Evolutionary conservation across 2,888 invertebrate genomes (phyloP).

Genomic region (Pachycephus smyrnensis): DNA sequence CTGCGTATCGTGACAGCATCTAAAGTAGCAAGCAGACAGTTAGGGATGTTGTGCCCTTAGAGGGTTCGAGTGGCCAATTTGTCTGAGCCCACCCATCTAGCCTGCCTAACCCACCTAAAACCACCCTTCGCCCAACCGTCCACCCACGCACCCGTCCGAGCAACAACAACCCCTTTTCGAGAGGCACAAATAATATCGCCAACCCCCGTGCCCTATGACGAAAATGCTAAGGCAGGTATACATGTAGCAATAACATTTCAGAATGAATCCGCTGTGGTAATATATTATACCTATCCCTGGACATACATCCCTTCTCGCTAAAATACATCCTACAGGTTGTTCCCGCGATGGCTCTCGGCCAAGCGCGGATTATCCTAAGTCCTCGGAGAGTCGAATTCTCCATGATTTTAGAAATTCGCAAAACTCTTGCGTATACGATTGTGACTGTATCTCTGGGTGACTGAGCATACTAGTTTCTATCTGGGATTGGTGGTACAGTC

Average conservation of each 20-base stretch:
- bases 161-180: neutral
- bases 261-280: neutral
- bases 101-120: slow-evolving; percentile 18
- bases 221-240: neutral
- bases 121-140: neutral
- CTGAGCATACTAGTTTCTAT: neutral
- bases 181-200: neutral
- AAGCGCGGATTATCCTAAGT: neutral
- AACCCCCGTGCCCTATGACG: neutral
- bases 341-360: neutral
- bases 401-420: neutral
- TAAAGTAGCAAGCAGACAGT: slow-evolving; percentile 21
- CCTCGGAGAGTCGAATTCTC: neutral
- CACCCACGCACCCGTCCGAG: neutral
- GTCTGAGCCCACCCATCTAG: slow-evolving; percentile 29
- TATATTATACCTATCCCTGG: neutral
- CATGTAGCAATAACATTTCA: neutral
- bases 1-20: slow-evolving; percentile 3
- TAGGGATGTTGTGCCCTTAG: slow-evolving; percentile 34
- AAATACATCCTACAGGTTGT: neutral
- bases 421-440: neutral
- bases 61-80: slow-evolving; percentile 39
- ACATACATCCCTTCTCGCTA: neutral
- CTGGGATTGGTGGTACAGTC: neutral
- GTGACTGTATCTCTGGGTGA: neutral